A percentile compares a stretch with the other conserved stretches of the same genome.
Evolutionary conservation across 2,797 vertebrate genomes (phyloP).

Genomic region (Vipera ursinii): DNA sequence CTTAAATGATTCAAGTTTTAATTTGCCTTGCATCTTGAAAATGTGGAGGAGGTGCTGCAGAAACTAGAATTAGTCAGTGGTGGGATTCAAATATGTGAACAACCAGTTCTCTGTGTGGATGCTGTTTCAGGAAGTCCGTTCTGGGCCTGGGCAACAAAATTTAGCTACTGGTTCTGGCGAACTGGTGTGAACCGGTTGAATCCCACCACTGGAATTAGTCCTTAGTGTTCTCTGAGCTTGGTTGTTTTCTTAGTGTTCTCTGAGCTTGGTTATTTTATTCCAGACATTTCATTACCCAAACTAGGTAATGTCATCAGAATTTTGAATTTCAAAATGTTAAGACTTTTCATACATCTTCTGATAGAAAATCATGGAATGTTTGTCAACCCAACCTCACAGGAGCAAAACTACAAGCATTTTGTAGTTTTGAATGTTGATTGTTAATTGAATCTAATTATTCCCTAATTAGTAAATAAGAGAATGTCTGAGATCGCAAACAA

Average conservation of each 20-base stretch:
- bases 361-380: neutral
- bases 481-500: conserved; percentile 7
- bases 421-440: neutral
- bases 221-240: neutral
- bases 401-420: neutral
- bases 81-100: too few relatives aligned
- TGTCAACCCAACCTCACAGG: neutral
- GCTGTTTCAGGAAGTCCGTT: too few relatives aligned
- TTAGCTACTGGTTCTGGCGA: too few relatives aligned
- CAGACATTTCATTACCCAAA: neutral
- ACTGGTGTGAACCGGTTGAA: too few relatives aligned
- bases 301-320: neutral
- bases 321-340: neutral
- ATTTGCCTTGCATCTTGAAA: neutral
- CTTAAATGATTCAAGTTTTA: neutral
- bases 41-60: neutral
- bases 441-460: conserved; percentile 22
- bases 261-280: too few relatives aligned
- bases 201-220: neutral
- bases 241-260: neutral
- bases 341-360: neutral
- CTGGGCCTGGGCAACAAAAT: too few relatives aligned
- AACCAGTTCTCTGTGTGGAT: too few relatives aligned
- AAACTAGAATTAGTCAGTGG: neutral
- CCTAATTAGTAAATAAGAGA: neutral